These are phyloP conservation scores for Cantharis rustica DNA, from an alignment of 2,888 invertebrate genomes.

Conservation along the genomic window DNA sequence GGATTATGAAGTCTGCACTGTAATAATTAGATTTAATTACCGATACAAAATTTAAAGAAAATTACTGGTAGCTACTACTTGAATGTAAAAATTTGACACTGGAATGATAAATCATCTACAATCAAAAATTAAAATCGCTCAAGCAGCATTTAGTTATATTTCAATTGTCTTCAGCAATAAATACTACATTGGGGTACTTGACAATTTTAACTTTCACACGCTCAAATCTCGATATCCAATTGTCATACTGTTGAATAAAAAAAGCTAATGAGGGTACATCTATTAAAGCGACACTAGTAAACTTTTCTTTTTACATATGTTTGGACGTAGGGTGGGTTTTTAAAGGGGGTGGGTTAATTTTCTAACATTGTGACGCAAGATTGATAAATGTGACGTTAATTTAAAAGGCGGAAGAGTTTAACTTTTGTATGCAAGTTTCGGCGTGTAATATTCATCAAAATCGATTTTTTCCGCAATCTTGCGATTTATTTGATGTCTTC, in stretches of 20 bases:
- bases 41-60: neutral
- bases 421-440: conserved; percentile 17
- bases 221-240: conserved; percentile 50
- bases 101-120: conserved; percentile 2
- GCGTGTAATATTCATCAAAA: conserved; percentile 9
- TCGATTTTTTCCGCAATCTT: neutral
- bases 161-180: conserved; percentile 54
- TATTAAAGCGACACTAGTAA: conserved; percentile 53
- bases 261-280: conserved; percentile 53
- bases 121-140: conserved; percentile 28
- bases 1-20: too few relatives aligned
- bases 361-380: conserved; percentile 51
- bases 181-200: conserved; percentile 48
- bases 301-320: conserved; percentile 49
- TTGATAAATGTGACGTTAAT: conserved; percentile 55
- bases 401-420: conserved; percentile 46
- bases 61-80: neutral
- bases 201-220: conserved; percentile 52
- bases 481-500: neutral
- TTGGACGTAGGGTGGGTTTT: conserved; percentile 36
- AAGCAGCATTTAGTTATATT: conserved; percentile 44
- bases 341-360: conserved; percentile 44
- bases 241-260: conserved; percentile 45
- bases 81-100: neutral
- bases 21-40: too few relatives aligned